phyloP scores from a whole-genome alignment of 2,113 vertebrate genomes.

The Pomatostomus ruficeps region DNA sequence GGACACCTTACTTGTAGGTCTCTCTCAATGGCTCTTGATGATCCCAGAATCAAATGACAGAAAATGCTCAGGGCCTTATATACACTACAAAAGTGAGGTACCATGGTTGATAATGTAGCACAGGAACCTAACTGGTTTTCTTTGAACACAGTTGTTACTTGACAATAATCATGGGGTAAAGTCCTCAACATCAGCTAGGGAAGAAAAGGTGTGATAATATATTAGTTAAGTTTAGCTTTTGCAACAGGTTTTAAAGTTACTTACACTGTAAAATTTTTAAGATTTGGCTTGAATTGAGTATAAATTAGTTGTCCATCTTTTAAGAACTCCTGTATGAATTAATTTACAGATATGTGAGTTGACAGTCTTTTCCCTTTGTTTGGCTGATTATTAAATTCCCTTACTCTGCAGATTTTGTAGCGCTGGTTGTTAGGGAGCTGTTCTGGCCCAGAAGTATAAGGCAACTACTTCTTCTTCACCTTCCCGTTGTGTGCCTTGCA shows the following conservation, averaged over 20 bases:
- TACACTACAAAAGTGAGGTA: not conserved
- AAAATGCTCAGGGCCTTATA: not conserved
- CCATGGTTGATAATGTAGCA: not conserved
- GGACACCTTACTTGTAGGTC: not conserved
- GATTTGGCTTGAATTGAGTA: not conserved
- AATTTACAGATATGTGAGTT: not conserved
- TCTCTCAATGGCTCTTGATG: not conserved
- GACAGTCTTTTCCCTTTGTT: not conserved
- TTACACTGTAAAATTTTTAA: not conserved
- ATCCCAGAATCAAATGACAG: not conserved
- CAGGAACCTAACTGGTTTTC: accelerated
- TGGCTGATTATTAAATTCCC: not conserved
- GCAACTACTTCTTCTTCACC: not conserved
- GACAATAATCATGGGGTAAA: not conserved
- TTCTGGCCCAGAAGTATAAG: not conserved
- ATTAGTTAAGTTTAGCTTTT: not conserved
- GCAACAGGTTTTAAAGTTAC: not conserved
- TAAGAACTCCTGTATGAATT: not conserved
- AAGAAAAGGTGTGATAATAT: not conserved
- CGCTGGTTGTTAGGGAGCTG: not conserved
- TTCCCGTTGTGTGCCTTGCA: not conserved
- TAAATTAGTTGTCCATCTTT: not conserved
- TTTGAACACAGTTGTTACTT: not conserved
- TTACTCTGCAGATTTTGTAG: not conserved
- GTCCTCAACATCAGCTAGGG: not conserved